Conservation (phyloP, 2,888 invertebrate species). For the Phyllotreta striolata region DNA sequence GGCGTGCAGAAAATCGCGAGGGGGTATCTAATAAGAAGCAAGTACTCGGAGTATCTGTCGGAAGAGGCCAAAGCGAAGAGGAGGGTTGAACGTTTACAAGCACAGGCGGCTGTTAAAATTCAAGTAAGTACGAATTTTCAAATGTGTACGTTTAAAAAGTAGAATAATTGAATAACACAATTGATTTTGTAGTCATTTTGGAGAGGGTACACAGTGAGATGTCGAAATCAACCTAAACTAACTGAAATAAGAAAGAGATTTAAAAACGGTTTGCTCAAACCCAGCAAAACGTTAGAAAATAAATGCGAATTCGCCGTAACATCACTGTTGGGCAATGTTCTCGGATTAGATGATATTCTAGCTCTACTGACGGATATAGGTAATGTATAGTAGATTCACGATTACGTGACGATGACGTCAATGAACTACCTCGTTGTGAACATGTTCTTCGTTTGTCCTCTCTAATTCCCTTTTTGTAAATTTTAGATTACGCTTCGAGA, state of each 20-base stretch:
- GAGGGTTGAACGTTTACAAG: slow-evolving; percentile 57
- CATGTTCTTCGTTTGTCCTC: neutral
- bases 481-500: slow-evolving; percentile 61
- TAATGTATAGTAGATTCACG: neutral
- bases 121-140: slow-evolving; percentile 62
- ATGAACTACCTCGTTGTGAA: neutral
- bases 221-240: slow-evolving; percentile 46
- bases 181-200: slow-evolving; percentile 54
- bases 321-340: slow-evolving; percentile 37
- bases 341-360: slow-evolving; percentile 53
- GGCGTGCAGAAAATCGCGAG: slow-evolving; percentile 58
- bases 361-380: neutral
- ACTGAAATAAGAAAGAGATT: slow-evolving; percentile 52
- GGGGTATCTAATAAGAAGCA: slow-evolving; percentile 48
- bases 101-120: slow-evolving; percentile 69
- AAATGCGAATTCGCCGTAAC: slow-evolving; percentile 57
- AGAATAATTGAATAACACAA: no score
- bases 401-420: no score
- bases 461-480: slow-evolving; percentile 10
- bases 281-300: slow-evolving; percentile 55
- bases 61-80: slow-evolving; percentile 55
- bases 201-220: slow-evolving; percentile 58
- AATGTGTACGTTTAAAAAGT: no score
- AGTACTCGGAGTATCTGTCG: slow-evolving; percentile 47
- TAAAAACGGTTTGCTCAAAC: slow-evolving; percentile 54